Evolutionary conservation across 2,797 vertebrate species (phyloP), one percentile per base, ranked within the genome.

Genomic region (Alfaro cultratus): DNA sequence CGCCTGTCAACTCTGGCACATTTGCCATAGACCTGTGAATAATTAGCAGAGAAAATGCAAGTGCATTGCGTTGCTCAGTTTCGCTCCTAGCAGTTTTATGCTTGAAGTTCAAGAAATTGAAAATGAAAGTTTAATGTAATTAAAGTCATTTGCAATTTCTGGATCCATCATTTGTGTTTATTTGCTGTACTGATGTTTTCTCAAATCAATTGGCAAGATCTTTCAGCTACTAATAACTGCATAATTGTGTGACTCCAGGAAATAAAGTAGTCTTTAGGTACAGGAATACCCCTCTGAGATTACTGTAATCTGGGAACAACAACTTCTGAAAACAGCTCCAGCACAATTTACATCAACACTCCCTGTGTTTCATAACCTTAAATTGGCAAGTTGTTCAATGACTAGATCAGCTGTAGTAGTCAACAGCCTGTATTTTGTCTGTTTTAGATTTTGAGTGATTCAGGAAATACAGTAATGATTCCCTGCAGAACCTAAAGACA

Each of bases 121-220:
- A n/a, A 75, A 79, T 47, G 57, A 36, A 23, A 36, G 12, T 57
- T 64, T 73, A 71, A 81, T 83, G 18, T 80, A 31, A 55, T 64
- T 53, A n/a, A 64, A 36, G 1, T 73, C 9, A 45, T 76, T 78
- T 45, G 21, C 57, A 76, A 2, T 75, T 80, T 57, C 10, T 51
- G 39, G n/a, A 21, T 26, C 47, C 16, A 12, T 41, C 77, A 45
- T 64, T 57, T 73, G 34, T 57, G 36, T 81, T 76, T 62, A 13
- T 76, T 45, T 36, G 9, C 74, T 36, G 43, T 51, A 55, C 4
- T 73, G 8, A 60, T 77, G 51, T 34, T 60, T 36, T 45, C 64
- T 82, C 29, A 79, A 57, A 81, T 46, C 64, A 1, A 0, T 36
- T 13, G 12, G 36, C 64, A 16, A 45, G 10, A 29, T n/a, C 13